Base-by-base conservation (phyloP, 2,888 invertebrate genomes). In the Melanotus villosus region DNA sequence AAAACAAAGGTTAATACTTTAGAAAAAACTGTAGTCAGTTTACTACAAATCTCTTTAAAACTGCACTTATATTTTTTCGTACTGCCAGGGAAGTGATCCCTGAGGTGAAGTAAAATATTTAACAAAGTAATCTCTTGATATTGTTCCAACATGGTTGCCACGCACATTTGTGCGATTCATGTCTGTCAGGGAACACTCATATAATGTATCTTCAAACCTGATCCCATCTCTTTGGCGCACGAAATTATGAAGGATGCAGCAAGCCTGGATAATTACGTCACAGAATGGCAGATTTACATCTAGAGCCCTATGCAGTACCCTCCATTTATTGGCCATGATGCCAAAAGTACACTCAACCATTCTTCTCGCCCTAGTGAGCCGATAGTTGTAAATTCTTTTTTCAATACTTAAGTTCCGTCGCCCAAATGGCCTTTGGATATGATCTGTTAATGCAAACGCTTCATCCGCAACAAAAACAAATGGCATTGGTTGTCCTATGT, bases 401-500 rank as follows among this genome's bases (percentile, higher is more conserved):
- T 26, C 52, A 26, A 26, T 52, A 52, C 26, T 52, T 52, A 52
- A 52, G 52, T 52, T 52, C n/a, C 52, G 32, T 30, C 14, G 18
- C 16, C 52, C 52, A 30, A 30, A 52, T 21, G 52, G 30, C 23
- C 23, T 26, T 30, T 52, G 52, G 3, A 52, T 2, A 14, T 52
- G 18, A 26, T 52, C 32, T 30, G 18, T 52, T 21, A 52, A 21
- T 52, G 30, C 52, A 52, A 52, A 52, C 9, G 52, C 52, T 52
- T 52, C 52, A 52, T 52, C 52, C 6, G 52, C 23, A 21, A 52
- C 52, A 52, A 52, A 26, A 52, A 52, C 26, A 52, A 52, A 26
- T 52, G 45, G 52, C 52, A 52, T 62, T 62, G 62, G 43, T 45
- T 4, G 18, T 62, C 62, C 50, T 32, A 10, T 62, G 47, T 47